Conservation (phyloP, 2,797 vertebrate species). For the Peromyscus nudipes region DNA sequence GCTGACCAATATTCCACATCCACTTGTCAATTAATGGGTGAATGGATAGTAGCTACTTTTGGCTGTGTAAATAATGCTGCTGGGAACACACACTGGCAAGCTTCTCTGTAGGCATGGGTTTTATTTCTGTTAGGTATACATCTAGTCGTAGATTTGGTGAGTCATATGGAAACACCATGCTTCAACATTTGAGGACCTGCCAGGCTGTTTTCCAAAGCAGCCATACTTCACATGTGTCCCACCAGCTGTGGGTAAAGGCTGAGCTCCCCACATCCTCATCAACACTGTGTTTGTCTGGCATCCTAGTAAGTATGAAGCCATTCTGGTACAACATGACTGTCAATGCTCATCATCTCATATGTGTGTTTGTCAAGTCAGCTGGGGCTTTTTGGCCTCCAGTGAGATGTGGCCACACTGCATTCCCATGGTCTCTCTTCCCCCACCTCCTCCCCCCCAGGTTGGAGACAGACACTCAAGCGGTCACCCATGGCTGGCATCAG, state of each 20-base stretch:
- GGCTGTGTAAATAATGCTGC: background rate
- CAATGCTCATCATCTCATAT: rapidly evolving
- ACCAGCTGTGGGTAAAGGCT: background rate
- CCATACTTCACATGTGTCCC: background rate
- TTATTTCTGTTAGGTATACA: background rate
- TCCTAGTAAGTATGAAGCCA: background rate
- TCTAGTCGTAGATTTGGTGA: background rate
- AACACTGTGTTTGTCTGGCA: too few species aligned
- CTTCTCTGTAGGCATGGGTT: background rate
- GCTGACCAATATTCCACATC: background rate
- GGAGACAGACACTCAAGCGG: background rate
- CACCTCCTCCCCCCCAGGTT: background rate
- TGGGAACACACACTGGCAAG: background rate
- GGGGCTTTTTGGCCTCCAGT: background rate
- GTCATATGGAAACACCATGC: background rate
- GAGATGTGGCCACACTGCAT: background rate
- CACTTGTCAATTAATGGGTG: background rate
- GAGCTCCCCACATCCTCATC: background rate
- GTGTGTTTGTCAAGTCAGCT: background rate
- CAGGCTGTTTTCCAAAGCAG: background rate
- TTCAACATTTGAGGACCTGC: background rate
- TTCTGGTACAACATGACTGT: background rate
- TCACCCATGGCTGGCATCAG: background rate
- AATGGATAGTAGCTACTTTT: background rate
- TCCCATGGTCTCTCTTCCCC: background rate